Percentiles rank a stretch among this genome's conserved stretches.
Evolutionary conservation across 2,113 vertebrate species (phyloP).

Genomic region (Dromiciops gliroides): DNA sequence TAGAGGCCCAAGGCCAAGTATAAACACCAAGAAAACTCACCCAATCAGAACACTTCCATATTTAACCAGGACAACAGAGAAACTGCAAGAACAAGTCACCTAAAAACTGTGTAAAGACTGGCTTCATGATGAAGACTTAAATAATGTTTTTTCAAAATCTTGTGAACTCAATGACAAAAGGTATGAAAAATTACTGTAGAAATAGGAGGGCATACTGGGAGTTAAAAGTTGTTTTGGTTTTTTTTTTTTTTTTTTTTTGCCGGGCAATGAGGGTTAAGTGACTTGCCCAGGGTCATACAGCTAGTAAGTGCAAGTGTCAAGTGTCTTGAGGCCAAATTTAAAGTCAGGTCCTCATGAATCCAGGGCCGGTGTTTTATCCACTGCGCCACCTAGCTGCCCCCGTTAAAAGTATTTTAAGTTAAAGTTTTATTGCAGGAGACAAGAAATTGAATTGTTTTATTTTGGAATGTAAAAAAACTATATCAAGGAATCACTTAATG

Average conservation of each 20-base stretch:
- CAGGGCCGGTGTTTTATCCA: background rate
- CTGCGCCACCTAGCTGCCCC: background rate
- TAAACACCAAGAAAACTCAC: background rate
- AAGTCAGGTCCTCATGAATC: background rate
- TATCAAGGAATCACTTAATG: background rate
- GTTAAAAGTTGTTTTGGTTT: background rate
- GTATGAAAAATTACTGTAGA: background rate
- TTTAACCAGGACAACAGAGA: background rate
- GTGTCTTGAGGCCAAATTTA: too few species aligned
- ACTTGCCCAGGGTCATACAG: too few species aligned
- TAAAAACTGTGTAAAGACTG: background rate
- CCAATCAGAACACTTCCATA: background rate
- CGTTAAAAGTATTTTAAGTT: background rate
- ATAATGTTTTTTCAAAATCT: background rate
- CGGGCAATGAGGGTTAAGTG: too few species aligned
- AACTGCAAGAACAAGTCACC: background rate
- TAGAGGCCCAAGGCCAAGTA: background rate
- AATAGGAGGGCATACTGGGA: background rate
- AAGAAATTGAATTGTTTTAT: background rate
- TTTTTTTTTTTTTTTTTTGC: too few species aligned
- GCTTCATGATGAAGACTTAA: background rate
- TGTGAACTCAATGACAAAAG: background rate
- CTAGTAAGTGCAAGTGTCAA: too few species aligned
- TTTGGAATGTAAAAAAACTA: background rate
- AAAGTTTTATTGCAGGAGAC: background rate